Base-by-base conservation (phyloP, 2,888 invertebrate genomes). In the Eueremaeus valkanovi region DNA sequence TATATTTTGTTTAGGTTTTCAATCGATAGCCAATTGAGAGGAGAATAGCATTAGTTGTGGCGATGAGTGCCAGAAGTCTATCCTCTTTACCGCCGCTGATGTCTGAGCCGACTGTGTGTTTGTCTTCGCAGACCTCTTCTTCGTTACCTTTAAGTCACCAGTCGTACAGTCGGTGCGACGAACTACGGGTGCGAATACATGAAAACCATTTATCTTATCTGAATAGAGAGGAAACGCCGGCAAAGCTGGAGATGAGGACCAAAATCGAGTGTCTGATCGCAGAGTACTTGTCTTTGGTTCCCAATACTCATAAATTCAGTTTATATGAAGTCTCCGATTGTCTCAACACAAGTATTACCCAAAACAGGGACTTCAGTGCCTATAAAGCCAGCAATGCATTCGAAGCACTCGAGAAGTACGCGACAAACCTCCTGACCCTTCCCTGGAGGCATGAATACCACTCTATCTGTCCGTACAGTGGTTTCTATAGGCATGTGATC, bases 401-500 rank as follows among this genome's bases (percentile, higher is more conserved):
- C 88, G 90, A 91, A 80, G 90, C 92, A 42, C 86, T 94, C 79
- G 92, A 91, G 77, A 87, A 90, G 79, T 94, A 94, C 83, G 93
- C 93, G 1, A 90, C 89, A 75, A 93, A 94, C 84, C 85, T 95
- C 77, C 85, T 92, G 73, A 88, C 90, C 18, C 92, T 93, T 82
- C 93, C 93, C 5, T 95, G 94, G 94, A 85, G 94, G 79, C 90
- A 90, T 83, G 94, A 95, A 83, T 95, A 58, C 68, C 76, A 51
- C 16, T 58, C 61, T 5, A 73, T 77, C 21, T 76, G 40, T 66
- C 86, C 91, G 80, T 93, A 92, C 84, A 90, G 90, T 78, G 94
- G 94, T 11, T 93, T 90, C 84, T 94, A 89, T 85, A 92, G 92
- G 81, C 93, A 94, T 83, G 90, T 93, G 82, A 89, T 94, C 58